A percentile compares a stretch with the other conserved stretches of the same genome.
Conservation (phyloP, 2,113 vertebrate species). For the Diadophis punctatus region DNA sequence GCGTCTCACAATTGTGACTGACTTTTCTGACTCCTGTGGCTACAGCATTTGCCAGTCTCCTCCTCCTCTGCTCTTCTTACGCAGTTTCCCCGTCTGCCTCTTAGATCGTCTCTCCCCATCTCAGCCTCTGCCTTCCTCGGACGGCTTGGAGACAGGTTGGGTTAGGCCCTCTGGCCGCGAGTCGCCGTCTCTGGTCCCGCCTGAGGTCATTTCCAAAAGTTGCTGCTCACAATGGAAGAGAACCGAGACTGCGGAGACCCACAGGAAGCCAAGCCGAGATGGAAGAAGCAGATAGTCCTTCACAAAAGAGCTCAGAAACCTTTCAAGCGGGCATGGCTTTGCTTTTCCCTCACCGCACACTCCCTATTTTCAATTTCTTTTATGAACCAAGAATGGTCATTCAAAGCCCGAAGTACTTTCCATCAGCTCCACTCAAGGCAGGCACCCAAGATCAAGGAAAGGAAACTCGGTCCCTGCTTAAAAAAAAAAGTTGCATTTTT, state of each 20-base stretch:
- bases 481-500: background rate
- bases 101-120: conserved; percentile 55
- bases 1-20: background rate
- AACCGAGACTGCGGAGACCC: conserved; percentile 58
- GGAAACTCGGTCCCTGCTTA: conserved; percentile 3
- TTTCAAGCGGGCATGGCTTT: conserved; percentile 49
- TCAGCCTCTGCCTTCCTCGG: conserved; percentile 62
- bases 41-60: background rate
- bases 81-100: conserved; percentile 48
- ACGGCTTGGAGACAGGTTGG: conserved; percentile 64
- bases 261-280: conserved; percentile 63
- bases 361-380: conserved; percentile 63
- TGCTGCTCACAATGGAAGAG: conserved; percentile 59
- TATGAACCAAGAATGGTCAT: conserved; percentile 61
- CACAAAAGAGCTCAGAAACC: conserved; percentile 56
- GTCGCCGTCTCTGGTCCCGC: conserved; percentile 58
- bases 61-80: fast-evolving
- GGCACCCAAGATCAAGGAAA: conserved; percentile 34
- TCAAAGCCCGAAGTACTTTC: conserved; percentile 43
- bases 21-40: background rate
- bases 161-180: conserved; percentile 63
- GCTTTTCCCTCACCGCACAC: conserved; percentile 58
- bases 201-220: conserved; percentile 68
- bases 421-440: conserved; percentile 27
- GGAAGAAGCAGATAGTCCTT: conserved; percentile 64